phyloP scores from a whole-genome alignment of 2,113 vertebrate species.

The Ceyx melanurus region DNA sequence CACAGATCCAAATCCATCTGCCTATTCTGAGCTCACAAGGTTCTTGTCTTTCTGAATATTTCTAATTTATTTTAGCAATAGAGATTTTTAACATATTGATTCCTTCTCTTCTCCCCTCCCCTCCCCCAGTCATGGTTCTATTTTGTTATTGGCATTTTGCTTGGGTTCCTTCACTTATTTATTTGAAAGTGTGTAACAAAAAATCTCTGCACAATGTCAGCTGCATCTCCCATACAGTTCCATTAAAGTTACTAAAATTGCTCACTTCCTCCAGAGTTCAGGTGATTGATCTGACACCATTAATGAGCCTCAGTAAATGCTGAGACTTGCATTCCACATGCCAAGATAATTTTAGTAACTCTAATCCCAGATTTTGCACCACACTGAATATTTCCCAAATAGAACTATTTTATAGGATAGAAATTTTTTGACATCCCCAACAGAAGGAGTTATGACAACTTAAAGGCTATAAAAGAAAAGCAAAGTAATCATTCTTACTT shows the following conservation, averaged over 20 bases:
- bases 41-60: not conserved
- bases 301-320: slow-evolving; percentile 35
- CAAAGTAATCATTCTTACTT: not conserved
- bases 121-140: not conserved
- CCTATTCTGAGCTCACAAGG: not conserved
- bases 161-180: not conserved
- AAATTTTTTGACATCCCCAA: not conserved
- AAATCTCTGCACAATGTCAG: not conserved
- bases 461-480: not conserved
- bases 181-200: not conserved
- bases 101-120: not conserved
- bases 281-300: slow-evolving; percentile 37
- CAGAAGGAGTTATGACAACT: not conserved
- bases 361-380: slow-evolving; percentile 34
- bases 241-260: slow-evolving; percentile 24
- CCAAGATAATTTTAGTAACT: slow-evolving; percentile 34
- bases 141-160: not conserved
- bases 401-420: not conserved
- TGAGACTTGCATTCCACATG: slow-evolving; percentile 23
- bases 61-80: not conserved
- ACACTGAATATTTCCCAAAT: not conserved
- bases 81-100: not conserved
- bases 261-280: slow-evolving; percentile 10
- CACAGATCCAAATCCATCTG: not conserved
- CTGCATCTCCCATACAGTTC: not conserved